Percentiles rank a stretch among this genome's conserved stretches.
phyloP scores from a whole-genome alignment of 2,888 invertebrate species.

The Dynastes grantii region DNA sequence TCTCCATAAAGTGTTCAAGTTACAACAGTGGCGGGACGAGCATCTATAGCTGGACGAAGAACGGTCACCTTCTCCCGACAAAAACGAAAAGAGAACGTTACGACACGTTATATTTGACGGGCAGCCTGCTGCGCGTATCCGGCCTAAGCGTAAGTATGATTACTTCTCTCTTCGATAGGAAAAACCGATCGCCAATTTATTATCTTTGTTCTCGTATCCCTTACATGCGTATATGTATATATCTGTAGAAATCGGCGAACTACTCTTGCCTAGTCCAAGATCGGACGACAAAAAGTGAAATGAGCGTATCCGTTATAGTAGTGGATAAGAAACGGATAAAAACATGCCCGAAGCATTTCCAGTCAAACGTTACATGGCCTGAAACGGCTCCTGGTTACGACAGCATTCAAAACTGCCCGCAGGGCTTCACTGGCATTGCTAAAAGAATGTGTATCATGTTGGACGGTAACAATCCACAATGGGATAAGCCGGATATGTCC shows the following conservation, averaged over 20 bases:
- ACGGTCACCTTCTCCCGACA: conserved; percentile 81
- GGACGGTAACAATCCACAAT: conserved; percentile 79
- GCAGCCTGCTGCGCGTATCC: conserved; percentile 85
- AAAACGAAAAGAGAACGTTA: conserved; percentile 83
- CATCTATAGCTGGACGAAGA: conserved; percentile 85
- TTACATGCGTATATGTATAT: background rate
- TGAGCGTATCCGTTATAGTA: conserved; percentile 75
- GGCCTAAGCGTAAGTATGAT: conserved; percentile 78
- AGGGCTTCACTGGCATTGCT: conserved; percentile 71
- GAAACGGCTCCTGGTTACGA: conserved; percentile 82
- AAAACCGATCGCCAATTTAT: conserved; percentile 15
- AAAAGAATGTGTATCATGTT: conserved; percentile 75
- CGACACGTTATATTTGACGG: conserved; percentile 88
- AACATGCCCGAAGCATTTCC: conserved; percentile 73
- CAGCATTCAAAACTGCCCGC: conserved; percentile 75
- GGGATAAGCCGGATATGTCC: conserved; percentile 85
- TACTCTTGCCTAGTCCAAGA: conserved; percentile 81
- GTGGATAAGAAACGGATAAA: conserved; percentile 75
- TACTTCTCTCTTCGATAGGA: conserved; percentile 2
- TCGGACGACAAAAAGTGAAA: conserved; percentile 70
- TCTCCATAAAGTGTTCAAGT: conserved; percentile 82
- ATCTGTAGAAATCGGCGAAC: conserved; percentile 80
- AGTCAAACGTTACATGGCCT: conserved; percentile 76
- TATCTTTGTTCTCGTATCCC: conserved; percentile 17
- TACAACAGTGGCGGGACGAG: conserved; percentile 78